Conservation (phyloP, 2,113 vertebrate species). For the Gila orcuttii region DNA sequence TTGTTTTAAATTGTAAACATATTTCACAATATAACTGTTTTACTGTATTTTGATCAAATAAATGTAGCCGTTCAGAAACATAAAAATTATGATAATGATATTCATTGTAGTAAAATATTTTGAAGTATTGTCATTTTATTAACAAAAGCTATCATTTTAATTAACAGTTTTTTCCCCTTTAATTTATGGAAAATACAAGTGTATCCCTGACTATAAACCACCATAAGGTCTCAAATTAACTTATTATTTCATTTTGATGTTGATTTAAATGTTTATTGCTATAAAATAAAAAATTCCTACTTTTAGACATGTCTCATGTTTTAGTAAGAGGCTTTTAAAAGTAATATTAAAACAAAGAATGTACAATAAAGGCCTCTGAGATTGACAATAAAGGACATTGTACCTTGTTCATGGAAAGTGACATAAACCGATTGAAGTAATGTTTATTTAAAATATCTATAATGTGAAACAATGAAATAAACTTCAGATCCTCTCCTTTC, state of each 20-base stretch:
- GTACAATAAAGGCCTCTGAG: background rate
- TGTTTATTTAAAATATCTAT: background rate
- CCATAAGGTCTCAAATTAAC: no score
- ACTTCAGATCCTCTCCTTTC: conserved; percentile 3
- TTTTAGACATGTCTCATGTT: background rate
- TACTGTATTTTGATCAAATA: no score
- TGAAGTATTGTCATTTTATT: background rate
- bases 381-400: background rate
- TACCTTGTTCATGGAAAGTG: background rate
- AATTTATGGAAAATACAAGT: no score
- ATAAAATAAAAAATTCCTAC: background rate
- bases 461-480: background rate
- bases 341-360: no score
- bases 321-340: background rate
- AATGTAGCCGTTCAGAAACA: no score
- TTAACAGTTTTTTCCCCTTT: no score
- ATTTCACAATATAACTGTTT: no score
- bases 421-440: background rate
- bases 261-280: background rate
- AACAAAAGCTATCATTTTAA: no score
- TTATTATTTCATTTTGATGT: background rate
- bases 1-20: no score
- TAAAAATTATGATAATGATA: no score
- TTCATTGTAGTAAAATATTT: background rate
- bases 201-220: no score